Base-by-base conservation (phyloP, 1,140 invertebrate species). In the Luehdorfia chinensis region DNA sequence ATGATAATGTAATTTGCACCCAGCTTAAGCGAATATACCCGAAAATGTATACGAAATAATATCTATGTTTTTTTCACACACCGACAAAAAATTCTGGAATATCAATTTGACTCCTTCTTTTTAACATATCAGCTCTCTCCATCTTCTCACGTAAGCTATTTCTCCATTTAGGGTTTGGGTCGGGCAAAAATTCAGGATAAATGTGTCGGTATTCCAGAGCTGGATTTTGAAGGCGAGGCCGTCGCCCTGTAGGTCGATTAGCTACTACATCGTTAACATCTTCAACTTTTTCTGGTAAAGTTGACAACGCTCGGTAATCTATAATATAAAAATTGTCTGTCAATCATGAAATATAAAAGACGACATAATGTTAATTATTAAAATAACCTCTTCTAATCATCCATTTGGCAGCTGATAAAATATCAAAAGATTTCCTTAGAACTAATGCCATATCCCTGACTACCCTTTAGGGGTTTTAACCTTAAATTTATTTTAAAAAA, bases 61-160 rank as follows among this genome's bases (percentile, higher is more conserved):
- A 45, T 19, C 9, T 31, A 25, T 33, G n/a, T n/a, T n/a, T 46
- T 27, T 21, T 21, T 2, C 2, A 21, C 93, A 86, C 80, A 94
- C 94, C 97, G 70, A 98, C 97, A 89, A 98, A 99, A 89, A 99
- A 99, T 81, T 98, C 97, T 2, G 98, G 98, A 57, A 99, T 95
- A 71, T 95, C 92, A 47, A 99, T 89, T 50, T 94, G 87, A 45
- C 83, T 86, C 66, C 97, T 90, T 49, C 98, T 89, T 36, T 92
- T 91, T 1, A 99, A 62, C 98, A 99, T 99, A 79, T 99, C 98
- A 39, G 90, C 87, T 47, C 97, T 89, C 70, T 99, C 97, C 6
- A 99, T 76, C 76, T 93, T 96, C 80, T 99, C 98, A 55, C 92
- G 86, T 0, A 99, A 66, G 11, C 83, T 61, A 86, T 99, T 97